Base-by-base conservation (phyloP, 2,888 invertebrate genomes). In the Crocallis elinguaria region DNA sequence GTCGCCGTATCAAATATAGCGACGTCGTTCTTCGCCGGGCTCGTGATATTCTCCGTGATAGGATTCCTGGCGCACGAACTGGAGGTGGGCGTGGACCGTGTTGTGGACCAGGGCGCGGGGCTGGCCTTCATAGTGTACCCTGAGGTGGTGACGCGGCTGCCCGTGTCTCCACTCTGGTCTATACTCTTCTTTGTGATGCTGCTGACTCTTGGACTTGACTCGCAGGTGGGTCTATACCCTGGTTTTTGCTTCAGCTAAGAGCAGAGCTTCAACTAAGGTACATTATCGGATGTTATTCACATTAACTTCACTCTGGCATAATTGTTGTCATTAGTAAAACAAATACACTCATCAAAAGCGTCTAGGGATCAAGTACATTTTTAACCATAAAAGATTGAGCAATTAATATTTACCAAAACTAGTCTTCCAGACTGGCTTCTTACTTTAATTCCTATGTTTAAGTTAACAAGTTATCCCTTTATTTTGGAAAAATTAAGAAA, bases 41-140 rank as follows among this genome's bases (percentile, higher is more conserved):
- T 96, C 56, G 95, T 96, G 2, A 95, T 96, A 71, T 96, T 96
- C 79, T 95, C 96, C 0, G 95, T 96, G 16, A 95, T 96, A 68
- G 97, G 96, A 3, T 96, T 95, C 82, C 88, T 96, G 71, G 96
- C 96, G 0, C 94, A 95, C 64, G 95, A 96, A 73, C 86, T 96
- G 38, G 89, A 94, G 36, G 95, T 95, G 2, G 74, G 70, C 4
- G 95, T 96, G 1, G 93, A 94, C 37, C 92, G 93, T 33, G 96
- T 96, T 44, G 95, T 95, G n/a, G 95, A 89, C 67, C 94, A 95
- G 73, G 95, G 95, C 0, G 94, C 96, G 12, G 96, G 96, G 4
- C 82, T 97, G 60, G 96, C 96, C 0, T 97, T 97, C 73, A 95
- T 97, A 55, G 96, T 96, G n/a, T 96, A 96, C 75, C 96, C 97